Evolutionary conservation across 2,888 invertebrate genomes (phyloP).

Genomic region (Acrobasis suavella): DNA sequence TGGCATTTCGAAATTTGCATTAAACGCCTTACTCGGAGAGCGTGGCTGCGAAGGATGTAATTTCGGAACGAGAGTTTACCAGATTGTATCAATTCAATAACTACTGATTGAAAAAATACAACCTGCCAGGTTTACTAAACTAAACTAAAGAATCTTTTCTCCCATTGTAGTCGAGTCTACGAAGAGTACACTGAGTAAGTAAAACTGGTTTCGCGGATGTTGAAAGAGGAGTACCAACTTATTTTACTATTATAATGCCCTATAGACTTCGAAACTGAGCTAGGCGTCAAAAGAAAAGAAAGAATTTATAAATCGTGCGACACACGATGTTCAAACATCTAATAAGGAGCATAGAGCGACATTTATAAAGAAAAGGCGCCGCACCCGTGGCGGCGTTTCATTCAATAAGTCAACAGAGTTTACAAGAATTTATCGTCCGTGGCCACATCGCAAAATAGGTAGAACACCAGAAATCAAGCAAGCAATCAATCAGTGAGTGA

Average conservation of each 20-base stretch:
- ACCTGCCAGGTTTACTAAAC: too few species aligned
- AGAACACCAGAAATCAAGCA: background rate
- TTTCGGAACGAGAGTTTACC: too few species aligned
- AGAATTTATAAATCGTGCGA: conserved; percentile 5
- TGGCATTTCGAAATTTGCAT: too few species aligned
- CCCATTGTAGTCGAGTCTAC: too few species aligned
- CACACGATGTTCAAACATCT: conserved; percentile 9
- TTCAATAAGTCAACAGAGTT: conserved; percentile 21
- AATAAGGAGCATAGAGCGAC: conserved; percentile 16
- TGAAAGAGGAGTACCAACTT: too few species aligned
- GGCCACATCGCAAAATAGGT: background rate
- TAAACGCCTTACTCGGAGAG: too few species aligned
- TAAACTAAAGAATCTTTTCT: too few species aligned
- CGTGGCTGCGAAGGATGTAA: too few species aligned
- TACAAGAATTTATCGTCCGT: conserved; percentile 21
- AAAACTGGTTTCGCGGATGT: too few species aligned
- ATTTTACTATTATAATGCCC: background rate
- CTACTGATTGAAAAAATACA: too few species aligned
- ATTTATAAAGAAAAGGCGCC: conserved; percentile 19
- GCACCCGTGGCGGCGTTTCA: conserved; percentile 20
- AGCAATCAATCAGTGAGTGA: background rate
- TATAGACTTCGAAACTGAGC: background rate
- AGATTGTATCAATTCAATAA: too few species aligned
- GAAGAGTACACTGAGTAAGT: too few species aligned
- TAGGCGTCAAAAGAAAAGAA: background rate